These are phyloP conservation scores for Stratiomys singularior DNA, from an alignment of 2,888 invertebrate genomes.

Conservation along the genomic window DNA sequence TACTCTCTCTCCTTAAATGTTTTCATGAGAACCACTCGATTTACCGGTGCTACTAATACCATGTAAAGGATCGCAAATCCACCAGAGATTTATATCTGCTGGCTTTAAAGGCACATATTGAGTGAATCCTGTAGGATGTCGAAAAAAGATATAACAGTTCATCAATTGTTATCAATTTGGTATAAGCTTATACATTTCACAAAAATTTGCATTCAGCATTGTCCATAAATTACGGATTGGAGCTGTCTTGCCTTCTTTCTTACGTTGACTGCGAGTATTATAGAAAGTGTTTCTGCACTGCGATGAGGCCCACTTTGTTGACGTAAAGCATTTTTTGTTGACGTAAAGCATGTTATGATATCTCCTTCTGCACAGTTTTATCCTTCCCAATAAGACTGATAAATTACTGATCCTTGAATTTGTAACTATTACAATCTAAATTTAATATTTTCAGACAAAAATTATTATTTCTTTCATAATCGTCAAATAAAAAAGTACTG, in stretches of 20 bases:
- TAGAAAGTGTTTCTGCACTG: conserved; percentile 41
- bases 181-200: conserved; percentile 55
- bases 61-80: conserved; percentile 55
- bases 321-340: conserved; percentile 34
- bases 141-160: conserved; percentile 57
- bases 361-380: conserved; percentile 21
- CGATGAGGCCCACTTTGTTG: conserved; percentile 44
- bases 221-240: conserved; percentile 54
- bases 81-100: conserved; percentile 56
- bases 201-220: conserved; percentile 57
- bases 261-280: conserved; percentile 54
- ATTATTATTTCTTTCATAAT: neutral
- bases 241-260: conserved; percentile 56
- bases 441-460: neutral
- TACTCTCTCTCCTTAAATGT: conserved; percentile 56
- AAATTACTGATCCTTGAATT: neutral
- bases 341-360: conserved; percentile 31
- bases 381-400: too few species aligned
- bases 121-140: conserved; percentile 55
- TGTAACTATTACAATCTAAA: neutral
- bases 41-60: conserved; percentile 55
- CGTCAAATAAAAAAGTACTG: neutral
- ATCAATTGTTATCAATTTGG: conserved; percentile 56
- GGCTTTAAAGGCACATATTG: conserved; percentile 56
- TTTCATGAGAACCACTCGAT: conserved; percentile 53